phyloP scores from a whole-genome alignment of 2,888 invertebrate genomes.

The Trissolcus japonicus region DNA sequence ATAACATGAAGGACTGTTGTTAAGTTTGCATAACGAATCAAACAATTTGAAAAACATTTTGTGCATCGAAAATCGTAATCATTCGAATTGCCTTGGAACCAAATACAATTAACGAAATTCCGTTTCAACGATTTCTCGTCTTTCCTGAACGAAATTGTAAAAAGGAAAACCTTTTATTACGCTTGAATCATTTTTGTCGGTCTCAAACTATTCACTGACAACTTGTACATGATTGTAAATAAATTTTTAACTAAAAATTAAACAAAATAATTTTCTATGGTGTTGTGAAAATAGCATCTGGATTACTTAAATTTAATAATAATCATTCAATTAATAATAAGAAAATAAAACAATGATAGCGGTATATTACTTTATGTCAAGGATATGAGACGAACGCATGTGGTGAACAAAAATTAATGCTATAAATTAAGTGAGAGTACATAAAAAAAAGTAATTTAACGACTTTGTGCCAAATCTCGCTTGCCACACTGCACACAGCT shows the following conservation, averaged over 20 bases:
- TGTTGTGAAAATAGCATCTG: constrained; percentile 11
- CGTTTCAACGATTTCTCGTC: too few relatives aligned
- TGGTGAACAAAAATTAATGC: neutral
- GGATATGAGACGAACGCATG: constrained; percentile 9
- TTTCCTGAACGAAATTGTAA: too few relatives aligned
- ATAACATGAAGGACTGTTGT: constrained; percentile 14
- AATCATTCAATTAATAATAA: neutral
- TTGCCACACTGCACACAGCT: constrained; percentile 63
- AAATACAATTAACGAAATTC: too few relatives aligned
- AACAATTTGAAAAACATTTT: constrained; percentile 4
- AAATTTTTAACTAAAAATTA: constrained; percentile 36
- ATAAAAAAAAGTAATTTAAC: constrained; percentile 31
- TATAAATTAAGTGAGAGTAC: constrained; percentile 19
- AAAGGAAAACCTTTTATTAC: too few relatives aligned
- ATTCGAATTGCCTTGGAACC: too few relatives aligned
- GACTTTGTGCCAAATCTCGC: constrained; percentile 57
- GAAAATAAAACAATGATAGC: constrained; percentile 4
- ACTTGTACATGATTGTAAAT: constrained; percentile 49
- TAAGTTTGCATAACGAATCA: neutral
- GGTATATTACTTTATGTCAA: constrained; percentile 6
- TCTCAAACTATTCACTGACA: constrained; percentile 2
- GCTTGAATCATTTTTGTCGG: neutral
- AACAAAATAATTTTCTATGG: constrained; percentile 5
- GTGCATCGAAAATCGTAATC: neutral
- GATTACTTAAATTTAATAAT: constrained; percentile 12